Evolutionary conservation across 2,888 invertebrate species (phyloP).

Genomic region (Drosophila meridiana): DNA sequence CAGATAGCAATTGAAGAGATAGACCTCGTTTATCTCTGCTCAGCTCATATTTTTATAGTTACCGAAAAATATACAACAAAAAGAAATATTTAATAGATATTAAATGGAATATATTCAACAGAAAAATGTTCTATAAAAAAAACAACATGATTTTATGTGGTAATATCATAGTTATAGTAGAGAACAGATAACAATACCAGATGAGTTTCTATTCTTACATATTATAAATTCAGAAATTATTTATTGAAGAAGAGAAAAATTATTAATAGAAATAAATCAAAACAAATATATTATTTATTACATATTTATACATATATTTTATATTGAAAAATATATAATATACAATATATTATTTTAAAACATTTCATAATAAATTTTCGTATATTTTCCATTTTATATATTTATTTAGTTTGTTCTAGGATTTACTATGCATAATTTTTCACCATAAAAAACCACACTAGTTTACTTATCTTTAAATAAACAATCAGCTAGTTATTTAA

Average conservation of each 20-base stretch:
- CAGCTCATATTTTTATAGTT: conserved; percentile 30
- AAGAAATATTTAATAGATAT: conserved; percentile 26
- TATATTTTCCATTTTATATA: neutral
- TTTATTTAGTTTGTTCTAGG: neutral
- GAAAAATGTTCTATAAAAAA: neutral
- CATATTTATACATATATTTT: no score
- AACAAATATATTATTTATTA: no score
- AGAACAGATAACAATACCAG: neutral
- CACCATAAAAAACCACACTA: conserved; percentile 12
- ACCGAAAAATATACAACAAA: neutral
- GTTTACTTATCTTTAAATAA: conserved; percentile 47
- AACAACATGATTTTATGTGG: neutral
- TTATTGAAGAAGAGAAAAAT: no score
- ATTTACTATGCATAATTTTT: neutral
- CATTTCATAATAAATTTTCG: neutral
- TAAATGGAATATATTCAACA: conserved; percentile 18
- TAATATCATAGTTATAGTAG: neutral
- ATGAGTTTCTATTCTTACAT: neutral
- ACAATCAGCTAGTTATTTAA: conserved; percentile 27
- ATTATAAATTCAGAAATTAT: no score
- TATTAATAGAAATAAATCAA: no score
- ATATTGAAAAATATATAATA: no score
- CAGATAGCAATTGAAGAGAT: conserved; percentile 64
- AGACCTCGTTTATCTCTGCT: conserved; percentile 35
- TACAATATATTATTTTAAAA: neutral